A percentile compares a stretch with the other conserved stretches of the same genome.
Conservation (phyloP, 2,797 vertebrate genomes). For the Phylloscopus collybita region DNA sequence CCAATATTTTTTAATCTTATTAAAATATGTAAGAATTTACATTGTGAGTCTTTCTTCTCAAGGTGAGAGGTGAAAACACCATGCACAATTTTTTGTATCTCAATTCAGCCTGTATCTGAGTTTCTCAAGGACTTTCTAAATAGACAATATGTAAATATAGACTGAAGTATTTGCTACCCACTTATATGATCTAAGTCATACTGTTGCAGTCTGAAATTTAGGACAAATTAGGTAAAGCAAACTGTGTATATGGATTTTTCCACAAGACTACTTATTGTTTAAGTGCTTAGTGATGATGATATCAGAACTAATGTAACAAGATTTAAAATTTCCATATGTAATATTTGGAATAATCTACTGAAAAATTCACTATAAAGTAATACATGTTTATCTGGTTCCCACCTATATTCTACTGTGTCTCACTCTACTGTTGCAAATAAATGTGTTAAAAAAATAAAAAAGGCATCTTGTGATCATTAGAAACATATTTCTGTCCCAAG, state of each 20-base stretch:
- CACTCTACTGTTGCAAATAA: constrained; percentile 72
- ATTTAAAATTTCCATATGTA: constrained; percentile 55
- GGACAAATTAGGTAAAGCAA: constrained; percentile 50
- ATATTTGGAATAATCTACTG: constrained; percentile 69
- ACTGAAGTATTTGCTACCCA: constrained; percentile 41
- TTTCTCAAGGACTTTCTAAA: constrained; percentile 56
- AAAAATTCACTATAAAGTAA: constrained; percentile 36
- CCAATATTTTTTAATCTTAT: background rate
- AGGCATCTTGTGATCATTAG: background rate
- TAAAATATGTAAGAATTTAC: constrained; percentile 21
- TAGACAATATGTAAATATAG: constrained; percentile 10
- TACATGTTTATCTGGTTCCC: constrained; percentile 7
- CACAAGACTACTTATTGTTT: constrained; percentile 52
- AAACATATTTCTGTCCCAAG: background rate
- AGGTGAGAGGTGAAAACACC: background rate
- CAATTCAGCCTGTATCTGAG: background rate
- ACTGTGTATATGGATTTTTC: constrained; percentile 47
- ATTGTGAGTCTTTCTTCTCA: background rate
- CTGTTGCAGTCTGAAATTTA: constrained; percentile 48
- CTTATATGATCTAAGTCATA: constrained; percentile 30
- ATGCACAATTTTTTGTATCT: background rate
- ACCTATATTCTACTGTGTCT: constrained; percentile 49
- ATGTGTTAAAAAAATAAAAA: background rate
- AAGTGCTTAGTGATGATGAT: constrained; percentile 44
- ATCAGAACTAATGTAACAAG: constrained; percentile 57